These are phyloP conservation scores for Tokudaia muenninki DNA, from an alignment of 2,797 vertebrate species.

Conservation along the genomic window DNA sequence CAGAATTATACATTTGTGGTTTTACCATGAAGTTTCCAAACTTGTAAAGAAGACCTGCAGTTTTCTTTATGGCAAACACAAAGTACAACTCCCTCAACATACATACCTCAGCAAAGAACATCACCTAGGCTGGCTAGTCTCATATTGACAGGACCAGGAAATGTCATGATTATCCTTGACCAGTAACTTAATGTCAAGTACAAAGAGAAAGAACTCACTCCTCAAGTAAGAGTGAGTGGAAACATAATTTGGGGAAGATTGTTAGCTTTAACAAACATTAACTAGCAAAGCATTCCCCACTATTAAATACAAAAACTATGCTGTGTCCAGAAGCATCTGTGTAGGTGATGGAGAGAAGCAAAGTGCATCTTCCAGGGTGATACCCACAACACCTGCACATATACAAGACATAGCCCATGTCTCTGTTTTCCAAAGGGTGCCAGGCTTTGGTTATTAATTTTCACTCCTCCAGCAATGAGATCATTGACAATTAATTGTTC, in stretches of 20 bases:
- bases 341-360: not conserved
- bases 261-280: not conserved
- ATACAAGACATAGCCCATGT: not conserved
- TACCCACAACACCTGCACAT: not conserved
- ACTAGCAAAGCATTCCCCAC: not conserved
- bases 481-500: not conserved
- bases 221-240: not conserved
- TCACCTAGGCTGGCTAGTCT: not conserved
- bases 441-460: not conserved
- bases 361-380: not conserved
- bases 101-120: not conserved
- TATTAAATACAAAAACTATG: slow-evolving; percentile 6
- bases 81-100: not conserved
- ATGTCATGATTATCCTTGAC: not conserved
- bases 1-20: not conserved
- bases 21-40: not conserved
- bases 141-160: slow-evolving; percentile 18
- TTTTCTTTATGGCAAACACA: not conserved
- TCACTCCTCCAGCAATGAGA: not conserved
- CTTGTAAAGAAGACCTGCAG: not conserved
- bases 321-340: not conserved
- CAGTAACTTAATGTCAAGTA: not conserved
- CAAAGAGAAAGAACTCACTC: not conserved
- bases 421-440: not conserved
- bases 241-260: not conserved